These are phyloP conservation scores for Cotesia typhae DNA, from an alignment of 1,140 invertebrate genomes.

Conservation along the genomic window DNA sequence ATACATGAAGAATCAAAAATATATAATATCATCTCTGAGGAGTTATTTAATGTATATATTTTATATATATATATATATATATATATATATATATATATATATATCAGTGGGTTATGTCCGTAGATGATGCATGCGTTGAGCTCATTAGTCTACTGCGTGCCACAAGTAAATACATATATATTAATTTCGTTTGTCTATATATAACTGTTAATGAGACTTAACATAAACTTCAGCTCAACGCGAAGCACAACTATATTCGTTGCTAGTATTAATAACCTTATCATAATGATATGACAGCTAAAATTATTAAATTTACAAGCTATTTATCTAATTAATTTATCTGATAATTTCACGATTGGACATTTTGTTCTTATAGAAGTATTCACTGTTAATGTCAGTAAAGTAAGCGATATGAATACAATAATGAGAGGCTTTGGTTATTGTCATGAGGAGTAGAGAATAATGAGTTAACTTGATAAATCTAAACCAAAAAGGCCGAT, in stretches of 20 bases:
- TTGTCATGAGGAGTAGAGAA: constrained; percentile 52
- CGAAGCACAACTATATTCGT: constrained; percentile 30
- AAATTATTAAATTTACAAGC: neutral
- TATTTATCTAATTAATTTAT: too few species aligned
- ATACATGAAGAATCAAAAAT: constrained; percentile 21
- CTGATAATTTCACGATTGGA: neutral
- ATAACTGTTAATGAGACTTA: too few species aligned
- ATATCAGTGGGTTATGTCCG: constrained; percentile 35
- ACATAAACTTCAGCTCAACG: constrained; percentile 27
- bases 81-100: neutral
- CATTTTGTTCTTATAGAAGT: neutral
- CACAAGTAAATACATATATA: constrained; percentile 16
- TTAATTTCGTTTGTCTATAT: neutral
- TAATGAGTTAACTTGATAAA: neutral
- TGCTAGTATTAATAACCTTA: constrained; percentile 16
- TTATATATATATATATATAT: too few species aligned
- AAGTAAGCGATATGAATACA: neutral
- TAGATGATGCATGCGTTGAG: constrained; percentile 22
- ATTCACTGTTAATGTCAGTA: neutral
- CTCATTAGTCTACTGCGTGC: neutral
- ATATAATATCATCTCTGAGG: constrained; percentile 27
- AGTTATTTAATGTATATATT: constrained; percentile 10
- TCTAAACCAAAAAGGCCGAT: constrained; percentile 7
- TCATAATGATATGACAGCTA: neutral
- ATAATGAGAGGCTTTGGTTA: constrained; percentile 45